A percentile compares a stretch with the other conserved stretches of the same genome.
Conservation (phyloP, 2,888 invertebrate genomes). For the Drosophila tanythrix region DNA sequence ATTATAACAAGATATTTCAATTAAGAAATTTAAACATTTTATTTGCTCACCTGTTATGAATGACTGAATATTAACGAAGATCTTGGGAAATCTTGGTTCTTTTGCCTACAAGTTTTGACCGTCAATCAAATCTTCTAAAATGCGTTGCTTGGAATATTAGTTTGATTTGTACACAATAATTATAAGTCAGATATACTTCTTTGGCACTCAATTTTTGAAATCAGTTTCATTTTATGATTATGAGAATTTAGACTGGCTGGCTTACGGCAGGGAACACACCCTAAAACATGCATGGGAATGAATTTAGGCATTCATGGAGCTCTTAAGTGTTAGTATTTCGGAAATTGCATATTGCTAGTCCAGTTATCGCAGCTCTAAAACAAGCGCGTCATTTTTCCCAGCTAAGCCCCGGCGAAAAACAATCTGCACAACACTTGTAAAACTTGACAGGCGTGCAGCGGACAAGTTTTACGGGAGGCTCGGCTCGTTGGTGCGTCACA, state of each 20-base stretch:
- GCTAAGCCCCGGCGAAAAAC: constrained; percentile 61
- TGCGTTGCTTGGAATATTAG: background rate
- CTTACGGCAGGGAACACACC: background rate
- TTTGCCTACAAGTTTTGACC: background rate
- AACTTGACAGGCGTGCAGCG: constrained; percentile 79
- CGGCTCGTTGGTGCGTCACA: constrained; percentile 57
- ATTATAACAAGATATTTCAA: background rate
- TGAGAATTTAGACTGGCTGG: background rate
- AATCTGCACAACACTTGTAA: constrained; percentile 76
- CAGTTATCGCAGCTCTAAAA: constrained; percentile 64
- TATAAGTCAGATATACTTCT: background rate
- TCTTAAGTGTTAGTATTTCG: constrained; percentile 7
- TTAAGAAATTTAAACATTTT: background rate
- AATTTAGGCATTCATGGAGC: constrained; percentile 18
- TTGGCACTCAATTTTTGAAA: background rate
- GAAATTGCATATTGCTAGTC: constrained; percentile 66
- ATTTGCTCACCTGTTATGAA: background rate
- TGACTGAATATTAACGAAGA: background rate
- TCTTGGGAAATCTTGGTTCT: background rate
- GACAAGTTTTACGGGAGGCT: constrained; percentile 70
- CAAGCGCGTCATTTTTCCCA: constrained; percentile 54
- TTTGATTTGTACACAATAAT: background rate
- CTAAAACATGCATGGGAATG: background rate
- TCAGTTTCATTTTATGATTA: background rate
- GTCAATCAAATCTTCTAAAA: background rate